Conservation (phyloP, 1,140 invertebrate genomes). For the Archivesica marissinica region DNA sequence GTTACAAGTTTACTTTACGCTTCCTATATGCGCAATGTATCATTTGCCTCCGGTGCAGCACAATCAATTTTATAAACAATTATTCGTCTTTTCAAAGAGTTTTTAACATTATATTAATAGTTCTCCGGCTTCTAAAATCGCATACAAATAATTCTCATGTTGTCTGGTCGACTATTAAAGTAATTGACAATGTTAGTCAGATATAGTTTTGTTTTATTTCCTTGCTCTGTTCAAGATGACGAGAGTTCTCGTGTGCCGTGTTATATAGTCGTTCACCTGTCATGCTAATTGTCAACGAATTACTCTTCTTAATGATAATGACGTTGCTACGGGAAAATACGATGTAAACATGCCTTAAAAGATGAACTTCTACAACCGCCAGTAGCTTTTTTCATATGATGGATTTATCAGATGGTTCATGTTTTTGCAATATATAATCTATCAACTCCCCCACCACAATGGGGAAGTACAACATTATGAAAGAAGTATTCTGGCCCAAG, state of each 20-base stretch:
- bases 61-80: too few relatives aligned
- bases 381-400: background rate
- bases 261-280: constrained; percentile 23
- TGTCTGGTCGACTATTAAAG: too few relatives aligned
- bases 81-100: too few relatives aligned
- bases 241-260: background rate
- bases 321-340: constrained; percentile 23
- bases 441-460: constrained; percentile 10
- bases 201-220: too few relatives aligned
- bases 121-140: too few relatives aligned
- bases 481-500: too few relatives aligned
- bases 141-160: too few relatives aligned
- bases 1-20: background rate
- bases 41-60: too few relatives aligned
- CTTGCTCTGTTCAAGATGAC: too few relatives aligned
- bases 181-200: too few relatives aligned
- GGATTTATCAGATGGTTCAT: background rate
- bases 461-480: too few relatives aligned
- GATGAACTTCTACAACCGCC: constrained; percentile 21
- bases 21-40: background rate
- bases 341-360: constrained; percentile 10
- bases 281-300: constrained; percentile 15
- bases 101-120: too few relatives aligned
- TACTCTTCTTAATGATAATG: constrained; percentile 18
- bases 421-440: background rate